These are phyloP conservation scores for Gonatopus flavifemur DNA, from an alignment of 1,140 invertebrate genomes.

Conservation along the genomic window DNA sequence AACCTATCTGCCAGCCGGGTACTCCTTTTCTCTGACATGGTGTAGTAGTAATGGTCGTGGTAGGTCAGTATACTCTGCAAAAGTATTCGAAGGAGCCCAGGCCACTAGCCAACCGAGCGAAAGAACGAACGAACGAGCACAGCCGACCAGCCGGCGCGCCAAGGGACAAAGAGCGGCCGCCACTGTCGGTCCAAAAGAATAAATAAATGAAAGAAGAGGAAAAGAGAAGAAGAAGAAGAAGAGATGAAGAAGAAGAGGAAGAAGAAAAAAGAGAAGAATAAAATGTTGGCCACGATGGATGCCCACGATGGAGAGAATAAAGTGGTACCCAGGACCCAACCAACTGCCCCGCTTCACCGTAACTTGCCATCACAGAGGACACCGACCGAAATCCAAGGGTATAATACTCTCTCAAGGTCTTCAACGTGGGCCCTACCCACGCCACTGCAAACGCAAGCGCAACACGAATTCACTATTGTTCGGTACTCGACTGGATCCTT, in stretches of 20 bases:
- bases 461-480: constrained; percentile 28
- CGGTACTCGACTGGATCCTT: constrained; percentile 3
- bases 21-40: constrained; percentile 27
- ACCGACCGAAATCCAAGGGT: constrained; percentile 38
- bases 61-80: constrained; percentile 42
- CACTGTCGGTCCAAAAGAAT: constrained; percentile 50
- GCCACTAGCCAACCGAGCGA: constrained; percentile 23
- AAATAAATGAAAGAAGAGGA: constrained; percentile 45
- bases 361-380: constrained; percentile 41
- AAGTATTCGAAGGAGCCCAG: constrained; percentile 38
- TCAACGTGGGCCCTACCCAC: constrained; percentile 24
- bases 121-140: too few relatives aligned
- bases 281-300: constrained; percentile 20
- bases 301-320: constrained; percentile 34
- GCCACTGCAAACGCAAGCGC: constrained; percentile 36
- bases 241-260: constrained; percentile 1
- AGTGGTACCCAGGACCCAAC: constrained; percentile 39
- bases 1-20: constrained; percentile 31
- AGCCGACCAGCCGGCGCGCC: constrained; percentile 31
- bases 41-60: constrained; percentile 40
- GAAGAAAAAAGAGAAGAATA: constrained; percentile 4
- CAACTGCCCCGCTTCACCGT: too few relatives aligned
- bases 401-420: constrained; percentile 33
- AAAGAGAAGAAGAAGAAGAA: constrained; percentile 3
- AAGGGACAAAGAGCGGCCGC: constrained; percentile 51